Evolutionary conservation across 2,797 vertebrate species (phyloP), one percentile per base, ranked within the genome.

Genomic region (Gymnothorax javanicus): DNA sequence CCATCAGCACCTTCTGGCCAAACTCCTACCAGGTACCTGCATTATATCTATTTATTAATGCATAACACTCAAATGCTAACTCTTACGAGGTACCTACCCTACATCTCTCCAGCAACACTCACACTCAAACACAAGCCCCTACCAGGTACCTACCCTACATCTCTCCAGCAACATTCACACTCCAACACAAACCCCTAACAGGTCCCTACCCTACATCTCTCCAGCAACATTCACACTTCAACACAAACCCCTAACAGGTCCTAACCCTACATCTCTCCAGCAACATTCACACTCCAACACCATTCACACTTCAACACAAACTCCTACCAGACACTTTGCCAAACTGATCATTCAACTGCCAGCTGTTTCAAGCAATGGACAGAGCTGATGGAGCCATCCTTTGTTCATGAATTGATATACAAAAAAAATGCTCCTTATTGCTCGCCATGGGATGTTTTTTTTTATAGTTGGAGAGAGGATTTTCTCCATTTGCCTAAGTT

Each of bases 1-100:
- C 98, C 88, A 98, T 99, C 91, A 99, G 98, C 87, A 99, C 98
- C 0, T 99, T 99, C 94, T 99, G 98, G 98, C 98, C 98, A 0
- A 98, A 99, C 92, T 99, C 97, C 89, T 99, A 99, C 89, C 98
- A 99, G 97, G 98, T 99, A 91, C 13, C 57, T 43, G 33, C 33
- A 43, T 43, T 43, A 43, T 43, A 43, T 43, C 33, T 43, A 43
- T n/a, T n/a, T n/a, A n/a, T n/a, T n/a, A n/a, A 83, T 43, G 56
- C 86, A 67, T 81, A 62, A 77, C 82, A 84, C 82, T 58, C 81
- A 67, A 73, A 86, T 33, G 3, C 69, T 11, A 12, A 73, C 69
- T 67, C 20, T 23, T 67, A 7, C 62, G 3, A 67, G 62, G 62
- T 67, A 23, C 17, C 12, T 33, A 20, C 2, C 0, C 4, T 67